A percentile compares a stretch with the other conserved stretches of the same genome.
Evolutionary conservation across 2,797 vertebrate genomes (phyloP).

Genomic region (Euthynnus affinis): DNA sequence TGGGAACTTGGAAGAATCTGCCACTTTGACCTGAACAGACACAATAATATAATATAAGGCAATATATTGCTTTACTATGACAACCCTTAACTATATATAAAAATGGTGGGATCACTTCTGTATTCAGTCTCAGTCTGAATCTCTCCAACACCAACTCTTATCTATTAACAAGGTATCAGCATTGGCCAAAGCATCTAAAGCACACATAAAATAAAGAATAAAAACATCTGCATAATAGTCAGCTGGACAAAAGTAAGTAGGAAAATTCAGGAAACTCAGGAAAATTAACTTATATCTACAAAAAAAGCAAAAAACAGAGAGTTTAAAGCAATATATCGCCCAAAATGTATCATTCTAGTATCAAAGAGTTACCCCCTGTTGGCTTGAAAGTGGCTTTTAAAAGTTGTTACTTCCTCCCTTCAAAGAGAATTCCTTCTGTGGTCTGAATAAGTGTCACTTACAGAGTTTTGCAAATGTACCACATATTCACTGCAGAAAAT

Average conservation of each 20-base stretch:
- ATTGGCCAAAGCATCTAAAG: background rate
- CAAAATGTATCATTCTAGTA: background rate
- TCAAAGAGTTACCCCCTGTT: conserved; percentile 18
- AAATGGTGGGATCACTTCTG: background rate
- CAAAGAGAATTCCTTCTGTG: conserved; percentile 22
- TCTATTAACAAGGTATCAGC: background rate
- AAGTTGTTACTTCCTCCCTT: conserved; percentile 2
- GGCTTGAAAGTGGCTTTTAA: conserved; percentile 18
- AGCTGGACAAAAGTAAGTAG: background rate
- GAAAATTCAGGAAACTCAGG: background rate
- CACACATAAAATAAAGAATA: background rate
- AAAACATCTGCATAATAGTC: background rate
- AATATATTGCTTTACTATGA: background rate
- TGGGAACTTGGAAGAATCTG: conserved; percentile 58
- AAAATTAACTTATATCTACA: background rate
- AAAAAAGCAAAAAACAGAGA: background rate
- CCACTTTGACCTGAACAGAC: conserved; percentile 36
- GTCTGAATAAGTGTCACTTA: conserved; percentile 17
- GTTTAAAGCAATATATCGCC: background rate
- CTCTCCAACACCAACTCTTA: background rate
- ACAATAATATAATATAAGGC: conserved; percentile 6
- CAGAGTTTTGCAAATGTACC: background rate
- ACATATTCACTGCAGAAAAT: background rate
- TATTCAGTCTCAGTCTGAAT: background rate
- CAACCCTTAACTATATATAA: no score